Conservation (phyloP, 2,888 invertebrate species). For the Microplitis manilae region DNA sequence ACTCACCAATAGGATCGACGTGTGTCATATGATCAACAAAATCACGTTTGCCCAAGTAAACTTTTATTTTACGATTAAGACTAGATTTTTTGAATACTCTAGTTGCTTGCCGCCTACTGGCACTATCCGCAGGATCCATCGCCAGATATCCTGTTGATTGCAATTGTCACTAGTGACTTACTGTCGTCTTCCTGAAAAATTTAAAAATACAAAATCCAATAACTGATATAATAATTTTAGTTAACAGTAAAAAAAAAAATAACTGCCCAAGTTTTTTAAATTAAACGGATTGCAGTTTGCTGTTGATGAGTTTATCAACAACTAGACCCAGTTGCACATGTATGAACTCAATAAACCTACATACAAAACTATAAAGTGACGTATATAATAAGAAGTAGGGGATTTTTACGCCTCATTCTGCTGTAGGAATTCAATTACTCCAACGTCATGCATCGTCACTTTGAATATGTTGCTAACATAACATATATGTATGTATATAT, state of each 20-base stretch:
- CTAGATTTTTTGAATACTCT: constrained; percentile 69
- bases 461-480: background rate
- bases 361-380: background rate
- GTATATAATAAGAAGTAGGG: constrained; percentile 5
- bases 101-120: constrained; percentile 65
- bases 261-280: no score
- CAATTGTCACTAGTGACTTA: constrained; percentile 58
- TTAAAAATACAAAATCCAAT: constrained; percentile 54
- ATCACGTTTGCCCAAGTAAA: constrained; percentile 92
- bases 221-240: background rate
- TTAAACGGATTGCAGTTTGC: no score
- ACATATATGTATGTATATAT: no score
- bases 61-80: constrained; percentile 78
- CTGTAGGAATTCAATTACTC: background rate
- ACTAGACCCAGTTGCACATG: no score
- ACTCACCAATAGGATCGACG: constrained; percentile 91
- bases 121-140: constrained; percentile 66
- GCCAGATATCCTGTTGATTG: constrained; percentile 54
- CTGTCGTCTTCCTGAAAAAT: constrained; percentile 56
- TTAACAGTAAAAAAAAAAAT: background rate
- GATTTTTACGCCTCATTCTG: background rate
- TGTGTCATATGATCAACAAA: constrained; percentile 94
- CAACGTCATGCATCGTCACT: background rate
- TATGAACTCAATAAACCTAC: no score
- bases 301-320: no score